These are phyloP conservation scores for Tapera naevia DNA, from an alignment of 2,797 vertebrate species.

Conservation along the genomic window DNA sequence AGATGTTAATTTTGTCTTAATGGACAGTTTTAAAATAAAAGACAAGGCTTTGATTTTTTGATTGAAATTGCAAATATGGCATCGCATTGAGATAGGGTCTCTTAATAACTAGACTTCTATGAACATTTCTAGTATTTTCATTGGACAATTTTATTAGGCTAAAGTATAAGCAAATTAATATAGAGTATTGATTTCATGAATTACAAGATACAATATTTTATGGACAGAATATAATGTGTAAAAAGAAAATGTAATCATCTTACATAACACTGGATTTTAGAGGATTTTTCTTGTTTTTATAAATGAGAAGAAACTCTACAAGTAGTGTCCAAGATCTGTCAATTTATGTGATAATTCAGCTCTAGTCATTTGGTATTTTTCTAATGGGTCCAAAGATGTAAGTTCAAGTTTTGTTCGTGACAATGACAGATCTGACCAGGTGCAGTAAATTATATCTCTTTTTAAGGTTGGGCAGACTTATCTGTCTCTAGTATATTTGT, in stretches of 20 bases:
- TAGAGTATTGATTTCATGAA: not conserved
- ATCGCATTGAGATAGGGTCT: not conserved
- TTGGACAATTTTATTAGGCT: not conserved
- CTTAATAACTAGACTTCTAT: not conserved
- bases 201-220: not conserved
- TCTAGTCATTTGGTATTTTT: not conserved
- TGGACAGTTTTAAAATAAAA: not conserved
- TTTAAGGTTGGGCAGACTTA: not conserved
- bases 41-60: conserved; percentile 11
- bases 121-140: not conserved
- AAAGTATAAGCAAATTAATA: not conserved
- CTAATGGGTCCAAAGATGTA: not conserved
- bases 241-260: not conserved
- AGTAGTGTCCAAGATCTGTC: not conserved
- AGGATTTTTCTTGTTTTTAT: not conserved
- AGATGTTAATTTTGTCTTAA: not conserved
- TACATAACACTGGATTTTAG: not conserved
- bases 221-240: not conserved
- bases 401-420: not conserved
- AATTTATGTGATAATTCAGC: not conserved
- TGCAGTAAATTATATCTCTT: not conserved
- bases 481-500: not conserved
- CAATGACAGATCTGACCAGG: not conserved
- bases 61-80: conserved; percentile 1
- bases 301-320: not conserved